phyloP scores from a whole-genome alignment of 1,140 invertebrate species.

The Parasteatoda tepidariorum region DNA sequence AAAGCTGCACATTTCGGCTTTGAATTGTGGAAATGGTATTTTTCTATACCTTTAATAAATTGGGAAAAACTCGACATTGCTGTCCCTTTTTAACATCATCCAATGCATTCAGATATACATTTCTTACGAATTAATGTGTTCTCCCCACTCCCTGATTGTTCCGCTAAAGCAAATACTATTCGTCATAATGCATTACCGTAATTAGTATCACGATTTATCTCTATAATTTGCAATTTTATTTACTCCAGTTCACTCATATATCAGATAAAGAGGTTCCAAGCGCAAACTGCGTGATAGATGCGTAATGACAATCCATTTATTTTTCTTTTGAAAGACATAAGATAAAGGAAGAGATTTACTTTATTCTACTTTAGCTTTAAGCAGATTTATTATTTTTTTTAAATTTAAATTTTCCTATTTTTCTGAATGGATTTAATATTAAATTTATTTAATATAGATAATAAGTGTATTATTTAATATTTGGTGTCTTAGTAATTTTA shows the following conservation, averaged over 20 bases:
- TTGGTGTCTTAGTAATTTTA: no score
- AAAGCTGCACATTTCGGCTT: constrained; percentile 23
- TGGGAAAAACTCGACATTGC: constrained; percentile 37
- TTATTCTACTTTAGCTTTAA: no score
- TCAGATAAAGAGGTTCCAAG: not conserved
- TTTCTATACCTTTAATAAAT: constrained; percentile 50
- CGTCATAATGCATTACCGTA: constrained; percentile 19
- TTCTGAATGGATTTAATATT: no score
- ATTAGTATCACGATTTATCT: constrained; percentile 22
- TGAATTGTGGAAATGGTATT: constrained; percentile 46
- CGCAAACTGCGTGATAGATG: not conserved
- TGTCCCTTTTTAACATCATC: constrained; percentile 47
- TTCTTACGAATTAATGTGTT: constrained; percentile 44
- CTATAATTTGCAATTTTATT: not conserved
- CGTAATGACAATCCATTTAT: no score
- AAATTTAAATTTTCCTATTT: no score
- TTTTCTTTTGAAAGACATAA: no score
- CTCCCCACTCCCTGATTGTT: constrained; percentile 16
- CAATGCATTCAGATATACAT: constrained; percentile 42
- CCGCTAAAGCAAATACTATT: not conserved
- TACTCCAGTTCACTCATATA: not conserved
- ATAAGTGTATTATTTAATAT: no score
- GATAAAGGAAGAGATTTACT: no score
- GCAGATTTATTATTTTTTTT: no score
- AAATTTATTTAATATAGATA: no score